phyloP scores from a whole-genome alignment of 1,140 invertebrate species.

The Dendrolimus kikuchii region DNA sequence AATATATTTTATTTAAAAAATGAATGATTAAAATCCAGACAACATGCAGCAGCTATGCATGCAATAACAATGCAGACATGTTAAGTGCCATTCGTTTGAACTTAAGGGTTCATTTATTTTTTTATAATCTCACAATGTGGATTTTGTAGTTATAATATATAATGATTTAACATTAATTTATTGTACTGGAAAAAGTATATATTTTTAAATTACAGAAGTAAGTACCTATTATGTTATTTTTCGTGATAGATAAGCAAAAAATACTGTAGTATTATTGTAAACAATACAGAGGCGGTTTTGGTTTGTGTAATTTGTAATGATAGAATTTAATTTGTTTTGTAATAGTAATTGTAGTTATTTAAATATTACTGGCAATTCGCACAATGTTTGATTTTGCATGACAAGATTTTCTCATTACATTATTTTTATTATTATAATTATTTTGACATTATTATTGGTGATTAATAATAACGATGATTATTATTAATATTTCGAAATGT shows the following conservation, averaged over 20 bases:
- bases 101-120: conserved; percentile 29
- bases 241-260: conserved; percentile 63
- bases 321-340: conserved; percentile 36
- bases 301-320: conserved; percentile 36
- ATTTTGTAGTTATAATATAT: conserved; percentile 50
- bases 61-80: conserved; percentile 50
- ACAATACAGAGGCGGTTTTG: conserved; percentile 42
- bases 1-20: no score
- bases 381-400: conserved; percentile 38
- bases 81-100: conserved; percentile 65
- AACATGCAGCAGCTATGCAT: conserved; percentile 10
- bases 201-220: conserved; percentile 54
- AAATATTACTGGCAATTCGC: conserved; percentile 40
- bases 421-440: conserved; percentile 24
- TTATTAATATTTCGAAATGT: no score
- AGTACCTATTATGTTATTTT: conserved; percentile 56
- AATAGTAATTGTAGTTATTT: conserved; percentile 24
- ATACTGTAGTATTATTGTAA: conserved; percentile 48
- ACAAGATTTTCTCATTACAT: conserved; percentile 34
- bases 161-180: conserved; percentile 60
- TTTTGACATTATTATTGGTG: conserved; percentile 10
- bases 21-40: conserved; percentile 14
- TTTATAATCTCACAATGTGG: conserved; percentile 48
- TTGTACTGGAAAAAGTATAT: conserved; percentile 55
- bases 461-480: no score